Evolutionary conservation across 1,140 invertebrate genomes (phyloP).

Genomic region (Lysiphlebus fabarum): DNA sequence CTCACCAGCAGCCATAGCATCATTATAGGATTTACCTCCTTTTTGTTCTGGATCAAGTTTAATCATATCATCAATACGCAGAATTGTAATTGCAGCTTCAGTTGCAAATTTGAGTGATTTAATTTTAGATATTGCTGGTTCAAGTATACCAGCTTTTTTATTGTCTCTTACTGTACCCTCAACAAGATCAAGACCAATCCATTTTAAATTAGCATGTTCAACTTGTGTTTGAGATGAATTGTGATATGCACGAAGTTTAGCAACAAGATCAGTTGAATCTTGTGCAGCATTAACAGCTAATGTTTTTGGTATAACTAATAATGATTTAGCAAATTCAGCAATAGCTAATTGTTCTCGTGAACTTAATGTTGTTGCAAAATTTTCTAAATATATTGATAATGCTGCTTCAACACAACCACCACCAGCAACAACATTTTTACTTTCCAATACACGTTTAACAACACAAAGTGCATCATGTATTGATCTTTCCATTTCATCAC

Average conservation of each 20-base stretch:
- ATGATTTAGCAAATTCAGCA: constrained; percentile 94
- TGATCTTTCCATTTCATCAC: constrained; percentile 99
- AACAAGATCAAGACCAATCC: constrained; percentile 89
- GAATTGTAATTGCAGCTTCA: constrained; percentile 98
- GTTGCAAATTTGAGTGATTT: constrained; percentile 99
- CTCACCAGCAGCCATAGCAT: constrained; percentile 77
- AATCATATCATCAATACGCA: constrained; percentile 99
- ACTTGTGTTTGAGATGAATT: constrained; percentile 95
- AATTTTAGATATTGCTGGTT: constrained; percentile 97
- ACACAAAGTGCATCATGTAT: constrained; percentile 96
- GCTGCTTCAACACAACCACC: constrained; percentile 98
- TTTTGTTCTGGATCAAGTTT: constrained; percentile 84
- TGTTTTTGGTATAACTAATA: constrained; percentile 99
- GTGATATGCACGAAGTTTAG: constrained; percentile 97
- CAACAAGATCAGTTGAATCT: constrained; percentile 95
- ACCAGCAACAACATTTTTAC: constrained; percentile 91
- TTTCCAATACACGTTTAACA: constrained; percentile 94
- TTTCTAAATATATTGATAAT: constrained; percentile 96
- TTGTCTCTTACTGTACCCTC: constrained; percentile 92
- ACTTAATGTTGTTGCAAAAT: constrained; percentile 98
- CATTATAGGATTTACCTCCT: constrained; percentile 65
- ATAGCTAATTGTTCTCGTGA: constrained; percentile 98
- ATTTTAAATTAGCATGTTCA: constrained; percentile 88
- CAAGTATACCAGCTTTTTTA: constrained; percentile 91
- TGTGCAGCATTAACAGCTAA: constrained; percentile 97